Conservation (phyloP, 1,140 invertebrate genomes). For the Arctopsyche grandis region DNA sequence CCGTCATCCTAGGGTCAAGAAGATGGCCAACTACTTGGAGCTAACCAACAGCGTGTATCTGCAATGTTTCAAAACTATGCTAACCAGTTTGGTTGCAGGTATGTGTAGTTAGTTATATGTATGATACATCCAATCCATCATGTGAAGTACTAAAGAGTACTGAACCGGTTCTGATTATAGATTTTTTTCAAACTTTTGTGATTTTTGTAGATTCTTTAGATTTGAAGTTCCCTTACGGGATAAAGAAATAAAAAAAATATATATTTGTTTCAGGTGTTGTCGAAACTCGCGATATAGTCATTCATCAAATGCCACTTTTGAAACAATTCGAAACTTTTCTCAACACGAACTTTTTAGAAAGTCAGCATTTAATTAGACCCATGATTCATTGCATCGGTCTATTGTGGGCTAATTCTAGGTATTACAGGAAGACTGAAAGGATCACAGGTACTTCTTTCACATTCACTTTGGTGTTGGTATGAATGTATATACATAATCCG, state of each 20-base stretch:
- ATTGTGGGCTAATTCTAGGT: slow-evolving; percentile 84
- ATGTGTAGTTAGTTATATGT: slow-evolving; percentile 47
- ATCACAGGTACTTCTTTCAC: slow-evolving; percentile 61
- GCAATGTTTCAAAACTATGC: slow-evolving; percentile 73
- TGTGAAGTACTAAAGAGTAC: no score
- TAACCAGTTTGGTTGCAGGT: slow-evolving; percentile 73
- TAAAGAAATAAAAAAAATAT: neutral
- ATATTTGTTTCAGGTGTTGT: slow-evolving; percentile 62
- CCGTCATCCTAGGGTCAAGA: slow-evolving; percentile 78
- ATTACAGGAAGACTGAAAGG: slow-evolving; percentile 79
- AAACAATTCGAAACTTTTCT: slow-evolving; percentile 77
- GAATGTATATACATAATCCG: no score
- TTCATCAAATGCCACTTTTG: slow-evolving; percentile 72
- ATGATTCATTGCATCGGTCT: slow-evolving; percentile 81
- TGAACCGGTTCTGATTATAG: no score
- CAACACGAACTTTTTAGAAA: slow-evolving; percentile 73
- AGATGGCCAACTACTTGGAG: slow-evolving; percentile 82
- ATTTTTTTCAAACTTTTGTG: no score
- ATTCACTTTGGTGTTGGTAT: no score
- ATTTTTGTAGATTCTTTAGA: no score
- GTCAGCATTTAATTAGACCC: slow-evolving; percentile 70
- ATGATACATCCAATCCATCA: neutral
- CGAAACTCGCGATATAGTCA: slow-evolving; percentile 75
- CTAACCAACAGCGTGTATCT: slow-evolving; percentile 78
- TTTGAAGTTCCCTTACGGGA: no score